Evolutionary conservation across 2,113 vertebrate species (phyloP), one percentile per base, ranked within the genome.

Genomic region (Catharus minimus): DNA sequence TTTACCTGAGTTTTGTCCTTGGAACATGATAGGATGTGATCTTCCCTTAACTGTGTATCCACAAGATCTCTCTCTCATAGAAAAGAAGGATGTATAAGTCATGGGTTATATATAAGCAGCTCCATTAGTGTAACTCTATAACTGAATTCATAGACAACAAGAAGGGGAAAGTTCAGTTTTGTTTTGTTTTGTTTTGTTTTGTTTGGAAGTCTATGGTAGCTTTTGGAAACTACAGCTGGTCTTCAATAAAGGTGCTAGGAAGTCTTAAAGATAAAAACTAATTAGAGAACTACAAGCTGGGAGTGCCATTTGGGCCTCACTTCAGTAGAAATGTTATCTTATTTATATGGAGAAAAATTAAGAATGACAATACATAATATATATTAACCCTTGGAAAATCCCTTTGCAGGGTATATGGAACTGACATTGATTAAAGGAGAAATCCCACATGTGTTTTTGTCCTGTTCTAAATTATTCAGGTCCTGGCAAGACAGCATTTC

Each of bases 381-480:
- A 58, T 78, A 79, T 90, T 90, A 94, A 93, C 65, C 73, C 32
- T 88, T 79, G 71, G 77, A 94, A 95, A 93, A 88, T 78, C 69
- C 69, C 55, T 86, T 78, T 79, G 30, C 57, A 73, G 36, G 9
- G 24, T 86, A 44, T 60, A 53, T 0, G 11, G 58, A 94, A 82
- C 78, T 95, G 90, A 95, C 77, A 82, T 88, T 92, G 86, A 96
- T 96, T 94, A 95, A 94, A 92, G 13, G 19, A 86, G 88, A 95
- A 95, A 90, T 93, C 86, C 88, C 88, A 89, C 39, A 55, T 90
- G 86, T 90, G 74, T 50, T 94, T 90, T 94, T 86, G 47, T 86
- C 81, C 73, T 95, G 93, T 89, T 94, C 77, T 95, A 93, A 92
- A 82, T 94, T 94, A 92, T 68, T 90, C 58, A 84, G 28, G 23